Evolutionary conservation across 2,888 invertebrate genomes (phyloP).

Genomic region (Tuberolachnus salignus): DNA sequence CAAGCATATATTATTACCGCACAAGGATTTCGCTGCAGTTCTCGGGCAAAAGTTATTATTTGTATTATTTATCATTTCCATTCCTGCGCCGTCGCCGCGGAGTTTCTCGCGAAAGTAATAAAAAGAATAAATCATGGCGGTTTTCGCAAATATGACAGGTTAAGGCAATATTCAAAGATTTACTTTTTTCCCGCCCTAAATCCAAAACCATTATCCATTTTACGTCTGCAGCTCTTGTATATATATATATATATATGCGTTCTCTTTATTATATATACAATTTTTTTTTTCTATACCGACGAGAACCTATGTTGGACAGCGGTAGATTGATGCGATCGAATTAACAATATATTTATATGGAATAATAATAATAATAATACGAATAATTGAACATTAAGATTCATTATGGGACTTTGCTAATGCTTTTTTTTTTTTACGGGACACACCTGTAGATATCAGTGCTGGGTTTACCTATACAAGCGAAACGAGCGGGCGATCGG

Average conservation of each 20-base stretch:
- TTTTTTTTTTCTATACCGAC: slow-evolving; percentile 3
- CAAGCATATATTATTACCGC: too few relatives aligned
- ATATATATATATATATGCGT: background rate
- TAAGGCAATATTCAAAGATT: slow-evolving; percentile 52
- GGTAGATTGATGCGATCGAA: slow-evolving; percentile 39
- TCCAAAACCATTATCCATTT: slow-evolving; percentile 41
- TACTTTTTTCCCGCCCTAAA: slow-evolving; percentile 33
- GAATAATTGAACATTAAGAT: too few relatives aligned
- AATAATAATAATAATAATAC: too few relatives aligned
- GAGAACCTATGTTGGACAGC: slow-evolving; percentile 11
- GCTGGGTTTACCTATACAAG: too few relatives aligned
- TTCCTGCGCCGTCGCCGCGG: background rate
- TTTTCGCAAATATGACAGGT: slow-evolving; percentile 45
- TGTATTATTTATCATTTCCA: slow-evolving; percentile 44
- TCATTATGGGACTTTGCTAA: too few relatives aligned
- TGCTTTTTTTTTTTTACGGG: too few relatives aligned
- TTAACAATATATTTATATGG: background rate
- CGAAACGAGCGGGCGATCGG: too few relatives aligned
- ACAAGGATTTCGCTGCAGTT: background rate
- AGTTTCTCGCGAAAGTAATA: slow-evolving; percentile 15
- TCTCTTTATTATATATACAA: too few relatives aligned
- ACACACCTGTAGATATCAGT: too few relatives aligned
- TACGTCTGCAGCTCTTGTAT: background rate
- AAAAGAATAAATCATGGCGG: slow-evolving; percentile 48
- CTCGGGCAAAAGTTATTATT: slow-evolving; percentile 28